Base-by-base conservation (phyloP, 2,797 vertebrate species). In the Poeciliopsis infans region DNA sequence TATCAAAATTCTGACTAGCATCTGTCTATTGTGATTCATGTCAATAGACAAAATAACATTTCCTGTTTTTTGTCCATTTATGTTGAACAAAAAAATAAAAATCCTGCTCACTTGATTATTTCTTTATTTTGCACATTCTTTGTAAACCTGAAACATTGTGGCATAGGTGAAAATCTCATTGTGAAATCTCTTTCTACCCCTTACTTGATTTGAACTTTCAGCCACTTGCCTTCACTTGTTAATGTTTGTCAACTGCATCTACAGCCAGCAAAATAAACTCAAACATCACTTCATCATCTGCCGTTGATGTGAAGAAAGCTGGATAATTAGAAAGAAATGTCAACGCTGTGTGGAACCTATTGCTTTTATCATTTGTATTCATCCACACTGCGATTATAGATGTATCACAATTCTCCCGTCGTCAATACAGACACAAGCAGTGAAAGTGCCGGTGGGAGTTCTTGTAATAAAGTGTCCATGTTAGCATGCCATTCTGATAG, bases 401-500 rank as follows among this genome's bases (percentile, higher is more conserved):
- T 66, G 59, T n/a, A 53, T 76, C 57, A 68, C 71, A 80, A 75
- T 75, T 86, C 82, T 74, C 83, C 74, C 83, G 75, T 86, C 80
- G 64, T 88, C 77, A 74, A 77, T 66, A 59, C 81, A 41, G 66
- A 47, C 79, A 41, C 74, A 81, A 86, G 86, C 89, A 91, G 86
- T 53, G 82, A 86, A 83, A 88, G 80, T 73, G 75, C 81, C 53
- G 49, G 71, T 79, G 87, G 83, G 90, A 89, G 87, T 91, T 76
- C 73, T 68, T 61, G 79, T 88, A 87, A 90, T 89, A 88, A 90
- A 91, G 76, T 81, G 72, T 82, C 85, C 82, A 74, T 87, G 90
- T 93, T 88, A 91, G 90, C 28, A 41, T 69, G 71, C 79, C 83
- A 89, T 78, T 72, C 84, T 82, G 88, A 88, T 88, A 87, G 87